A percentile compares a stretch with the other conserved stretches of the same genome.
These are phyloP conservation scores for Myathropa florea DNA, from an alignment of 2,888 invertebrate species.

Conservation along the genomic window DNA sequence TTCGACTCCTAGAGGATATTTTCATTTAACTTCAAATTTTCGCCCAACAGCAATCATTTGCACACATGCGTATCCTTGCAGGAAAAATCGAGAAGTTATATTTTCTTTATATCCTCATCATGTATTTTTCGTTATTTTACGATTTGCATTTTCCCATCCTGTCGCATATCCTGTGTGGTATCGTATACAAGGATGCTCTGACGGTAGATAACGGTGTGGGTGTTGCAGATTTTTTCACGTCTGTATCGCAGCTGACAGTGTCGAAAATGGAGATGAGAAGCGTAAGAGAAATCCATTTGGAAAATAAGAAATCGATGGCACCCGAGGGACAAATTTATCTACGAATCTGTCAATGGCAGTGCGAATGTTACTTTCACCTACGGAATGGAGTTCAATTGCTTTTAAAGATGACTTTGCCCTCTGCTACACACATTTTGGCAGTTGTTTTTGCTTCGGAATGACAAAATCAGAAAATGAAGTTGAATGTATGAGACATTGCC, in stretches of 20 bases:
- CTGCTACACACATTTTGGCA: not conserved
- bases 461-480: not conserved
- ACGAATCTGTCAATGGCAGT: slow-evolving; percentile 41
- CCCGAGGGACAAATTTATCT: slow-evolving; percentile 65
- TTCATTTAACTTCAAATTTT: slow-evolving; percentile 7
- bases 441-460: not conserved
- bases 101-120: slow-evolving; percentile 20
- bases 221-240: slow-evolving; percentile 21
- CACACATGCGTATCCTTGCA: slow-evolving; percentile 13
- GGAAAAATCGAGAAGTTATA: not conserved
- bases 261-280: not conserved
- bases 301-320: slow-evolving; percentile 58
- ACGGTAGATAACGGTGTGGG: not conserved
- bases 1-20: not conserved
- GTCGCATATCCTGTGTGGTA: not conserved
- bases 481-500: not conserved
- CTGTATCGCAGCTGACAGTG: slow-evolving; percentile 10
- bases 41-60: slow-evolving; percentile 28
- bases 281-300: slow-evolving; percentile 29
- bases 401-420: slow-evolving; percentile 3
- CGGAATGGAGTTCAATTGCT: slow-evolving; percentile 35
- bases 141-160: slow-evolving; percentile 49
- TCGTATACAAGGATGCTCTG: not conserved
- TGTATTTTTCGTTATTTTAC: slow-evolving; percentile 27
- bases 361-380: slow-evolving; percentile 21